Evolutionary conservation across 2,888 invertebrate genomes (phyloP).

Genomic region (Parthenolecanium corni): DNA sequence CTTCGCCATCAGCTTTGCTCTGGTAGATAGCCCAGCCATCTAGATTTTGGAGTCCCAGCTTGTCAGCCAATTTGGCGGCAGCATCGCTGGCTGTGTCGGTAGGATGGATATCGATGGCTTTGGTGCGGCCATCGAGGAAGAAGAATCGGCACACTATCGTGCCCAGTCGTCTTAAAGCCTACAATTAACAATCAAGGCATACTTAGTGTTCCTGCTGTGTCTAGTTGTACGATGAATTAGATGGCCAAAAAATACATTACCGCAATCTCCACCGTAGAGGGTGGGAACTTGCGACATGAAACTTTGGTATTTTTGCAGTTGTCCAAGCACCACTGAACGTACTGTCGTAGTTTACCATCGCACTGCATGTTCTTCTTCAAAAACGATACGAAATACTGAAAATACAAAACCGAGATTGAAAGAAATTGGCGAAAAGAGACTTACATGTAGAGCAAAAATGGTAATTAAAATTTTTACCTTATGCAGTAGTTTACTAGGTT

Average conservation of each 20-base stretch:
- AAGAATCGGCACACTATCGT: slow-evolving; percentile 89
- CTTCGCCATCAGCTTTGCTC: slow-evolving; percentile 72
- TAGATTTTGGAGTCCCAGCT: slow-evolving; percentile 65
- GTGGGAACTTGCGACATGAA: slow-evolving; percentile 67
- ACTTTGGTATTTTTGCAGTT: slow-evolving; percentile 80
- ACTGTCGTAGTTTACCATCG: slow-evolving; percentile 62
- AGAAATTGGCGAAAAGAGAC: background rate
- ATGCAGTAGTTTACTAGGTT: slow-evolving; percentile 69
- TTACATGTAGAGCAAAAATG: background rate
- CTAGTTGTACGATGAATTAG: no score
- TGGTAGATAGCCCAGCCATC: slow-evolving; percentile 95
- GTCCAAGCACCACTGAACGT: slow-evolving; percentile 87
- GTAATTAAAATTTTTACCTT: slow-evolving; percentile 41
- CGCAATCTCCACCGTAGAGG: slow-evolving; percentile 85
- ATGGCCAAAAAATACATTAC: slow-evolving; percentile 44
- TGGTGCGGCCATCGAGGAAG: slow-evolving; percentile 87
- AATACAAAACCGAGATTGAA: slow-evolving; percentile 4
- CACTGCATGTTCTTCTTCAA: slow-evolving; percentile 56
- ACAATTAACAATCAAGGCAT: slow-evolving; percentile 6
- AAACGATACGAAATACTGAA: slow-evolving; percentile 61
- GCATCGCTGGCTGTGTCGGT: slow-evolving; percentile 88
- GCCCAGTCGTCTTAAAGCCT: slow-evolving; percentile 81
- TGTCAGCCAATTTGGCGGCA: slow-evolving; percentile 75
- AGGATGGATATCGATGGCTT: slow-evolving; percentile 89
- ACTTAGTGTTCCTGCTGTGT: no score